A percentile compares a stretch with the other conserved stretches of the same genome.
Evolutionary conservation across 2,113 vertebrate genomes (phyloP).

Genomic region (Sprattus sprattus): DNA sequence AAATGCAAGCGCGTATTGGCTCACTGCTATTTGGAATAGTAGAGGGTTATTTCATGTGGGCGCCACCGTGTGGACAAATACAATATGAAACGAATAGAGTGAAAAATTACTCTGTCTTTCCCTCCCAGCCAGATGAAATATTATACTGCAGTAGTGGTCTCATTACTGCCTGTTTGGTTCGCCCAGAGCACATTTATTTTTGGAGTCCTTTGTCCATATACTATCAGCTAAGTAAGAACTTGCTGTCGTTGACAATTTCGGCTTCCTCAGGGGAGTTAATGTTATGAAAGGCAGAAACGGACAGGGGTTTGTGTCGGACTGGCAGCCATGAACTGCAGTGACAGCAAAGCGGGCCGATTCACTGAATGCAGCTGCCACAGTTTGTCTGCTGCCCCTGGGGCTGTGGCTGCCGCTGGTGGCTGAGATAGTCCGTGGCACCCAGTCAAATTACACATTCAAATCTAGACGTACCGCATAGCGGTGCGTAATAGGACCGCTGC

Average conservation of each 20-base stretch:
- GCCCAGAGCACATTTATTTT: neutral
- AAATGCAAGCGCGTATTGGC: neutral
- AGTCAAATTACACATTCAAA: neutral
- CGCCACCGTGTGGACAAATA: neutral
- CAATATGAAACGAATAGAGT: neutral
- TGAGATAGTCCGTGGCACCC: neutral
- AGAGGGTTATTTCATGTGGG: neutral
- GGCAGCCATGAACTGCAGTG: neutral
- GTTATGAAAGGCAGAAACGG: neutral
- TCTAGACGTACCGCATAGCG: too few relatives aligned
- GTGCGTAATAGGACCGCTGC: too few relatives aligned
- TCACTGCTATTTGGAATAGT: neutral
- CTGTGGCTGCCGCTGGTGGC: neutral
- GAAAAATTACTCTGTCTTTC: neutral
- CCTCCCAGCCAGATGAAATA: neutral
- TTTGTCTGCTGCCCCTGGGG: neutral
- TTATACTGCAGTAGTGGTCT: slow-evolving; percentile 14
- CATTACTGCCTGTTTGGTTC: slow-evolving; percentile 1
- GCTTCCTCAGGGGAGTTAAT: neutral
- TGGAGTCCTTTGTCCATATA: neutral
- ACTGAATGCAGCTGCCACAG: neutral
- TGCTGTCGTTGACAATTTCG: neutral
- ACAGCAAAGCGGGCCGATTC: neutral
- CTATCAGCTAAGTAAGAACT: slow-evolving; percentile 7
- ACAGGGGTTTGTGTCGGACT: slow-evolving; percentile 2